These are phyloP conservation scores for Champsocephalus esox DNA, from an alignment of 2,797 vertebrate species.

Conservation along the genomic window DNA sequence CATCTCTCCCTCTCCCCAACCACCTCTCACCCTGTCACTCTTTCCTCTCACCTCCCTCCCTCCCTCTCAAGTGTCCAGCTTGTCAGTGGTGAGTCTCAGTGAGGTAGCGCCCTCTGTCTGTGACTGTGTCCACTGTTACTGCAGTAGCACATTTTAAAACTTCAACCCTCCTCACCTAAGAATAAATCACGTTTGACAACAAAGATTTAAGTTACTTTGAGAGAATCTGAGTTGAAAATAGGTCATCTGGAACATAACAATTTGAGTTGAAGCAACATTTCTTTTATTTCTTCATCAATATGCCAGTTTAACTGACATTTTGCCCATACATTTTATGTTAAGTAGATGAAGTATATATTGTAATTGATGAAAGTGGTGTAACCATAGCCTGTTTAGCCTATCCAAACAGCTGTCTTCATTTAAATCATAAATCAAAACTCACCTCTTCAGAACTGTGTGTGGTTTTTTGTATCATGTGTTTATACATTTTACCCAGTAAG, in stretches of 20 bases:
- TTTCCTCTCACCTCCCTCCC: background rate
- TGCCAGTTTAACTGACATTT: background rate
- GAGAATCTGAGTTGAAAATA: background rate
- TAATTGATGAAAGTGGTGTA: background rate
- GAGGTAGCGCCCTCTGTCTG: slow-evolving; percentile 76
- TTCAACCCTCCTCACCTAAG: background rate
- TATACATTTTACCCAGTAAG: too few relatives aligned
- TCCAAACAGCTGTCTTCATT: background rate
- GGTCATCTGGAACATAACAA: background rate
- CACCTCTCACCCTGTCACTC: slow-evolving; percentile 26
- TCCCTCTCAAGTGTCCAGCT: slow-evolving; percentile 26
- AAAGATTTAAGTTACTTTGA: background rate
- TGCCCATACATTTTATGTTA: background rate
- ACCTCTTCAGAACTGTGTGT: too few relatives aligned
- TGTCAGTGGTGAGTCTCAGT: slow-evolving; percentile 54
- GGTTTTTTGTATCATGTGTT: too few relatives aligned
- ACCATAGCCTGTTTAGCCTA: too few relatives aligned
- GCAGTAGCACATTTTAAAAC: slow-evolving; percentile 26
- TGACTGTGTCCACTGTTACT: slow-evolving; percentile 40
- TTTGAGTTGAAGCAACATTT: background rate
- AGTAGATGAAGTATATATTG: background rate
- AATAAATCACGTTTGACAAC: background rate
- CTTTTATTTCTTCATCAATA: background rate
- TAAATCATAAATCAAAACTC: too few relatives aligned
- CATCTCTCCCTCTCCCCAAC: background rate